Evolutionary conservation across 2,797 vertebrate species (phyloP).

Genomic region (Neoniphon sammara): DNA sequence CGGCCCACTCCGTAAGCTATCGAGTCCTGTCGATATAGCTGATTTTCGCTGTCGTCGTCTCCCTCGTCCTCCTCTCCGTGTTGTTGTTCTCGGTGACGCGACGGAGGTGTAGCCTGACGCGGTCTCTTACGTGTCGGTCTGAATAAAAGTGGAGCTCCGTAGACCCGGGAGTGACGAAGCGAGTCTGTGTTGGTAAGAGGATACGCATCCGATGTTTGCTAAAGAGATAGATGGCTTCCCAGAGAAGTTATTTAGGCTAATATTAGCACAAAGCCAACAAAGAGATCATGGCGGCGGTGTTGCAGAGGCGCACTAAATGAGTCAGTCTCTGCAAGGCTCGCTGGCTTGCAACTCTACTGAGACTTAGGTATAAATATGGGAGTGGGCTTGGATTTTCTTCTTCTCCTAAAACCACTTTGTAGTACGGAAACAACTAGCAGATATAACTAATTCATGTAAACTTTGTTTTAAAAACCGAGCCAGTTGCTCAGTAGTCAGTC

Average conservation of each 20-base stretch:
- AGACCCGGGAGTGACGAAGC: conserved; percentile 98
- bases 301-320: conserved; percentile 88
- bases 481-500: conserved; percentile 20
- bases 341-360: conserved; percentile 83
- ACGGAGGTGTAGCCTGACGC: conserved; percentile 99
- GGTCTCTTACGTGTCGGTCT: conserved; percentile 99
- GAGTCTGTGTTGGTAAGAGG: conserved; percentile 98
- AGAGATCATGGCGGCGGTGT: conserved; percentile 91
- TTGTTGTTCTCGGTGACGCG: conserved; percentile 95
- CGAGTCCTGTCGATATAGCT: conserved; percentile 70
- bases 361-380: conserved; percentile 83
- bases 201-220: conserved; percentile 92
- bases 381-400: conserved; percentile 66
- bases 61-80: conserved; percentile 83
- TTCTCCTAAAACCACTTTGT: conserved; percentile 21
- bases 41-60: conserved; percentile 82
- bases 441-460: background rate
- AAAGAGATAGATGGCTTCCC: conserved; percentile 83
- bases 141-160: conserved; percentile 97
- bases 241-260: conserved; percentile 70
- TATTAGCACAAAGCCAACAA: conserved; percentile 85
- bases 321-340: conserved; percentile 76
- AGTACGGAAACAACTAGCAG: conserved; percentile 7
- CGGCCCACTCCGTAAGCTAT: conserved; percentile 65
- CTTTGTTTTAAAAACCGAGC: background rate